Evolutionary conservation across 2,113 vertebrate genomes (phyloP).

Genomic region (Herpetotheres cachinnans): DNA sequence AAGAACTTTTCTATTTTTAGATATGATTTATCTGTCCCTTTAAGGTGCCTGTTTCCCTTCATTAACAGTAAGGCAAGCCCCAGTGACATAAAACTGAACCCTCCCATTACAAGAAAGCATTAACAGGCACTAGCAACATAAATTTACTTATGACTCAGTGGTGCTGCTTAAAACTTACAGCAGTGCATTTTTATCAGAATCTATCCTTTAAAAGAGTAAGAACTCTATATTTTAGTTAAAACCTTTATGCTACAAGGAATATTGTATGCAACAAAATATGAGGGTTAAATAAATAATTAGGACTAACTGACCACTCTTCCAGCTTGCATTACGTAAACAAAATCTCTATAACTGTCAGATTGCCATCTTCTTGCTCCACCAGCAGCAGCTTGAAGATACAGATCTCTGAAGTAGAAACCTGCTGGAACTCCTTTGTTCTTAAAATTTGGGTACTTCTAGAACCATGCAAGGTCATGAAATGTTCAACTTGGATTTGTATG

Average conservation of each 20-base stretch:
- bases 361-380: background rate
- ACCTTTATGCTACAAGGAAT: background rate
- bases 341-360: background rate
- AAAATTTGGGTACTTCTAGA: background rate
- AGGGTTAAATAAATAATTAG: background rate
- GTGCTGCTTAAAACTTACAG: background rate
- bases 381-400: background rate
- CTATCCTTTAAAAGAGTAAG: background rate
- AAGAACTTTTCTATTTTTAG: background rate
- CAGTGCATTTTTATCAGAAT: background rate
- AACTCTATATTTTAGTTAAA: background rate
- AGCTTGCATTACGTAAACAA: background rate
- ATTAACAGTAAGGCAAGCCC: background rate
- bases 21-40: background rate
- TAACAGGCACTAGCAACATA: background rate
- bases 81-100: background rate
- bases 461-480: background rate
- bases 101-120: background rate
- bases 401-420: background rate
- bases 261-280: background rate
- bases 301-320: background rate
- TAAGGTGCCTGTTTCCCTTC: background rate
- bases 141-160: background rate
- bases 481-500: background rate
- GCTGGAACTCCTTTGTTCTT: background rate